A percentile compares a stretch with the other conserved stretches of the same genome.
Conservation (phyloP, 2,797 vertebrate genomes). For the Melanotaenia pygmaea region DNA sequence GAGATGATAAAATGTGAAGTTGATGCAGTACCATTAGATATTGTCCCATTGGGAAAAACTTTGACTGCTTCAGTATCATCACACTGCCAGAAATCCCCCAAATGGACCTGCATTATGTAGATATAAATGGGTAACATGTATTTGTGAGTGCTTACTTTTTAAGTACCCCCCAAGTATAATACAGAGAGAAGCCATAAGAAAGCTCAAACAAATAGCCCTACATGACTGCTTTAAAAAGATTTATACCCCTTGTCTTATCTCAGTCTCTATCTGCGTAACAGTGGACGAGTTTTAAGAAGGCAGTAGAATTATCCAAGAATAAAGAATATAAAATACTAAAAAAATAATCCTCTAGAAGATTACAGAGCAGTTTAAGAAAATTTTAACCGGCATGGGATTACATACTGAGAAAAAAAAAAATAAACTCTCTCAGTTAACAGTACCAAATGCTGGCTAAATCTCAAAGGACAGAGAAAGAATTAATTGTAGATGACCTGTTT, state of each 20-base stretch:
- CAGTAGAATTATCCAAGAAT: slow-evolving; percentile 3
- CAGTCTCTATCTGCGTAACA: not conserved
- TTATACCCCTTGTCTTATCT: slow-evolving; percentile 11
- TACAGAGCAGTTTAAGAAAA: slow-evolving; percentile 59
- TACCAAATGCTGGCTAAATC: slow-evolving; percentile 48
- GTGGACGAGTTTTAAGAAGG: slow-evolving; percentile 8
- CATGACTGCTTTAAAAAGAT: slow-evolving; percentile 24
- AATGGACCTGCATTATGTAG: not conserved
- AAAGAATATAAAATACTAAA: not conserved
- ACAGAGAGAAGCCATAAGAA: slow-evolving; percentile 26
- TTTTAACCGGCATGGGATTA: slow-evolving; percentile 69
- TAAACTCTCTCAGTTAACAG: slow-evolving; percentile 45
- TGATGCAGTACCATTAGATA: too few relatives aligned
- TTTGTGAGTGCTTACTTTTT: not conserved
- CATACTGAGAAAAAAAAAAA: slow-evolving; percentile 23
- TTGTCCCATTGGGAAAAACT: too few relatives aligned
- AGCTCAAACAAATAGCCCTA: slow-evolving; percentile 12
- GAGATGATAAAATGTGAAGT: too few relatives aligned
- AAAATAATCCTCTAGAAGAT: slow-evolving; percentile 67
- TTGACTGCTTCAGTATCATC: not conserved
- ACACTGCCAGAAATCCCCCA: not conserved
- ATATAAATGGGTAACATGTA: not conserved
- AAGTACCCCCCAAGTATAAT: slow-evolving; percentile 5
- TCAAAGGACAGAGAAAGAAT: slow-evolving; percentile 57
- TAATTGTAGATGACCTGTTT: slow-evolving; percentile 76